Percentiles rank a stretch among this genome's conserved stretches.
phyloP scores from a whole-genome alignment of 2,888 invertebrate genomes.

The Drosophila parthenogenetica region DNA sequence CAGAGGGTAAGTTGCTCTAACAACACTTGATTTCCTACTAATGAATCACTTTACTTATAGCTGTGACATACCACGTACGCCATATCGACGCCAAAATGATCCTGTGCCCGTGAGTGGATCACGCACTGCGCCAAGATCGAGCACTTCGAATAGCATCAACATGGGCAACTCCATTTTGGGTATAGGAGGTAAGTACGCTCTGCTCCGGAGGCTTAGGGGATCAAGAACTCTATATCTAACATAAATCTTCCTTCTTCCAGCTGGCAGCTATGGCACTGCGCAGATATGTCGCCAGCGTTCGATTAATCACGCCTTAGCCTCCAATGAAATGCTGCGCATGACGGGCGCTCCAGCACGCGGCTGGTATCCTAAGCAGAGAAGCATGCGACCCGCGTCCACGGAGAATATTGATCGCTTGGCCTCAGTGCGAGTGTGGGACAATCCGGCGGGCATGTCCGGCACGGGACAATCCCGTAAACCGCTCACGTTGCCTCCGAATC shows the following conservation, averaged over 20 bases:
- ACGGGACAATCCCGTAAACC: conserved; percentile 89
- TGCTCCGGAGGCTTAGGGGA: too few relatives aligned
- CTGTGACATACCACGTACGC: conserved; percentile 93
- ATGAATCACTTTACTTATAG: conserved; percentile 52
- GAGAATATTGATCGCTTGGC: conserved; percentile 92
- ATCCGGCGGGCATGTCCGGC: conserved; percentile 83
- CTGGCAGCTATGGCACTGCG: conserved; percentile 74
- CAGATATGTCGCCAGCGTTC: conserved; percentile 86
- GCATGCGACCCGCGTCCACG: conserved; percentile 92
- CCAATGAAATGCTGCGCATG: conserved; percentile 92
- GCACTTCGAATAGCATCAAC: conserved; percentile 84
- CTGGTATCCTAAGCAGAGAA: conserved; percentile 92
- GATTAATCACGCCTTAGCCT: conserved; percentile 87
- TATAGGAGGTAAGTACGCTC: conserved; percentile 72
- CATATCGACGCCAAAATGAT: conserved; percentile 88
- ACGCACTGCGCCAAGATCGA: conserved; percentile 88
- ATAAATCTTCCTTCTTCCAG: conserved; percentile 30
- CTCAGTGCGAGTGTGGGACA: conserved; percentile 86
- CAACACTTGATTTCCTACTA: too few relatives aligned
- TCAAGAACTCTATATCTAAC: not conserved
- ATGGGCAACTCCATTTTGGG: conserved; percentile 85
- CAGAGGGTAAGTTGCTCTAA: conserved; percentile 86
- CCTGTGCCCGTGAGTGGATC: conserved; percentile 83
- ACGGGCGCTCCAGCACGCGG: conserved; percentile 93
- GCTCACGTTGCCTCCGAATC: conserved; percentile 93